Evolutionary conservation across 2,797 vertebrate species (phyloP), one percentile per base, ranked within the genome.

Genomic region (Odontamblyopus lacepedii): DNA sequence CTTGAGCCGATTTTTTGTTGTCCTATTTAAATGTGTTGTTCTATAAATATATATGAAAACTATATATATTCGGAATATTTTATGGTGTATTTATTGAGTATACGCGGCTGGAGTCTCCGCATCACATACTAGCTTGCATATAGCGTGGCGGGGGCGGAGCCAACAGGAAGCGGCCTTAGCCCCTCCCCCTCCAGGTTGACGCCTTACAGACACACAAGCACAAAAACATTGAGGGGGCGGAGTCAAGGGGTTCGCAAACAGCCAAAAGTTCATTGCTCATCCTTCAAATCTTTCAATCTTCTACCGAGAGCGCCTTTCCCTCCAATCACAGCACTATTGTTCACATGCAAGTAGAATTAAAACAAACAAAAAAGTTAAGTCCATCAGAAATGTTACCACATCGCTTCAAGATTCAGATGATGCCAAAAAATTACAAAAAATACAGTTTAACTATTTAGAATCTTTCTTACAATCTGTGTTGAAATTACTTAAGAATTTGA

Each of bases 11-110:
- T 86, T 92, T 92, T 92, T 94, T 94, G 83, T 93, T 92, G 91
- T 96, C 88, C 90, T 93, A 95, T 95, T 94, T 92, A 96, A 95
- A 95, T 95, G 91, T 92, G 88, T 90, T 86, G 83, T 92, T 92
- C 83, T 92, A 89, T 90, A 88, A 87, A 89, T 81, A 87, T 89
- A 83, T 88, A 87, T 86, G 80, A 83, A 82, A 85, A 80, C 82
- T 86, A 91, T 93, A 92, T 93, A 93, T 93, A 93, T 92, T 88
- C 91, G 80, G 89, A 91, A 90, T 94, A 94, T 94, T 92, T 94
- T 92, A 94, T 88, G 92, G 89, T 92, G 92, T 95, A 95, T 95
- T 95, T 95, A 94, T 95, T 94, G 85, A 92, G 85, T 90, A 83
- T 75, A 82, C 83, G 91, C 84, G 85, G 91, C 90, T 91, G 92